Evolutionary conservation across 2,113 vertebrate species (phyloP).

Genomic region (Accipiter cooperii): DNA sequence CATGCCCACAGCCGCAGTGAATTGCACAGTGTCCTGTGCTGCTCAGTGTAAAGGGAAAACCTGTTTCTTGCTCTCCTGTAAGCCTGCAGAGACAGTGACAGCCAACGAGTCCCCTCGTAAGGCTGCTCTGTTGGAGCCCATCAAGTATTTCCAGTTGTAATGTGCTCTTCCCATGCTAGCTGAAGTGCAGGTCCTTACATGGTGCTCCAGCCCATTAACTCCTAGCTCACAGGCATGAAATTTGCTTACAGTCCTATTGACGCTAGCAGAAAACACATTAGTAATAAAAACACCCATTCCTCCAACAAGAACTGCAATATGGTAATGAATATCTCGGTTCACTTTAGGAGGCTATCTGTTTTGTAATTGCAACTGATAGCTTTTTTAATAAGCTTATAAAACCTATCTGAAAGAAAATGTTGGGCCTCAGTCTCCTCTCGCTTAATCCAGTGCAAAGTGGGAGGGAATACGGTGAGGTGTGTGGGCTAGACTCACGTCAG

Average conservation of each 20-base stretch:
- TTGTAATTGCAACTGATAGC: neutral
- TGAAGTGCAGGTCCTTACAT: neutral
- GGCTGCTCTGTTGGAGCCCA: neutral
- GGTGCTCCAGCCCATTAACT: neutral
- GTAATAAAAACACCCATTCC: neutral
- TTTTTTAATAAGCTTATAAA: neutral
- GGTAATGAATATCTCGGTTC: accelerated
- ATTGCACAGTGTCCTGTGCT: accelerated
- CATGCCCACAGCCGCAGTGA: accelerated
- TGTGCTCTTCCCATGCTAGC: neutral
- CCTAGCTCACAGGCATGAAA: neutral
- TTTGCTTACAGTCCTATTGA: neutral
- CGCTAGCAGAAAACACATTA: accelerated
- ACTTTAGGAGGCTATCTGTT: neutral
- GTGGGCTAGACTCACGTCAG: neutral
- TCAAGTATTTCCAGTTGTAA: neutral
- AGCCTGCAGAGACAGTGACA: accelerated
- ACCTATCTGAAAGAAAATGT: neutral
- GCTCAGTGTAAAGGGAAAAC: neutral
- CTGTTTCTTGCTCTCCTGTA: neutral
- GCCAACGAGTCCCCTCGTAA: neutral
- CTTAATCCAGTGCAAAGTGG: neutral
- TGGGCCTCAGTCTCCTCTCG: neutral
- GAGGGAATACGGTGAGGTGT: accelerated
- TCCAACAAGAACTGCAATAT: neutral